These are phyloP conservation scores for Mastacembelus armatus DNA, from an alignment of 2,797 vertebrate species.

Conservation along the genomic window DNA sequence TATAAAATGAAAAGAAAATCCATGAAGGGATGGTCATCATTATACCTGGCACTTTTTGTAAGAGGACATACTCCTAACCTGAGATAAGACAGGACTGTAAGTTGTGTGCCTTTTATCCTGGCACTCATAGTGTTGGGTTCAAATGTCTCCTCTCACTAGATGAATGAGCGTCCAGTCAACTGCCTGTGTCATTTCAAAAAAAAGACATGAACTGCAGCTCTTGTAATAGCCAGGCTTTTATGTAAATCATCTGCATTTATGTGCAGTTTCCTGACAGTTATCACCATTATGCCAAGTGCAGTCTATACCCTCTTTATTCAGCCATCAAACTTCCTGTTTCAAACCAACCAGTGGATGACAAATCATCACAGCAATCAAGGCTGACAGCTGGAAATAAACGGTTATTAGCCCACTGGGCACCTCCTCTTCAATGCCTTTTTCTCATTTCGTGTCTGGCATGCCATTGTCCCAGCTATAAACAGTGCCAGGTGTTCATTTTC, in stretches of 20 bases:
- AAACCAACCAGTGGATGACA: constrained; percentile 52
- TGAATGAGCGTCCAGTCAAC: constrained; percentile 7
- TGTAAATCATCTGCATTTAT: constrained; percentile 48
- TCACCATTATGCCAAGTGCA: constrained; percentile 16
- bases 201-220: constrained; percentile 1
- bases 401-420: constrained; percentile 62
- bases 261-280: constrained; percentile 44
- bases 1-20: not conserved
- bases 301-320: constrained; percentile 53
- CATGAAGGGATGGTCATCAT: not conserved
- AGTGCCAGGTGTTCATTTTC: constrained; percentile 72
- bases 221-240: constrained; percentile 17
- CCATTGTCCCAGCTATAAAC: constrained; percentile 51
- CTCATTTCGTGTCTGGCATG: constrained; percentile 43
- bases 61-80: not conserved
- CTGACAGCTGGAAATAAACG: constrained; percentile 70
- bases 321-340: constrained; percentile 44
- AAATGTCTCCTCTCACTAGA: not conserved
- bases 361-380: constrained; percentile 62
- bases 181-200: constrained; percentile 19
- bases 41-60: not conserved
- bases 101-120: not conserved
- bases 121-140: not conserved
- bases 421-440: constrained; percentile 35
- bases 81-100: not conserved